Percentiles rank a stretch among this genome's conserved stretches.
Conservation (phyloP, 2,113 vertebrate genomes). For the Thymallus thymallus region DNA sequence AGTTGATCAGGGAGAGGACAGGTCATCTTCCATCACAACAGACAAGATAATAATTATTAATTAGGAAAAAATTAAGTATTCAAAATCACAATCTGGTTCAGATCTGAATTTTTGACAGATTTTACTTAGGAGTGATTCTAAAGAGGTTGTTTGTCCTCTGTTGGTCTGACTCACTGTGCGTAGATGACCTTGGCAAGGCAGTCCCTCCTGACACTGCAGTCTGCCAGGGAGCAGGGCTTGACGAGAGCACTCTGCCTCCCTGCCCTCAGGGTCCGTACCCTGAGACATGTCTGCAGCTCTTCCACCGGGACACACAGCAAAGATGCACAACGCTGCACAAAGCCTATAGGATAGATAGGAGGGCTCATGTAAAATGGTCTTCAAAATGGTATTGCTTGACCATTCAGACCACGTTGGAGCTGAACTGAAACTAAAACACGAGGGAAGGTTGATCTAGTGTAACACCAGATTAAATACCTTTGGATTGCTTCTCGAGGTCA, state of each 20-base stretch:
- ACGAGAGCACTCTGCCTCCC: constrained; percentile 84
- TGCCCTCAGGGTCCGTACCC: constrained; percentile 82
- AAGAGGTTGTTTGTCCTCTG: no score
- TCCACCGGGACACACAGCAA: constrained; percentile 76
- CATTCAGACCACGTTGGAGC: neutral
- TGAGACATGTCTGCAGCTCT: constrained; percentile 75
- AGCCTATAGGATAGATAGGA: constrained; percentile 65
- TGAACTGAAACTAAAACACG: neutral
- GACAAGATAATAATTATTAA: neutral
- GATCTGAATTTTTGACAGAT: neutral
- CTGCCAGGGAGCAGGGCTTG: constrained; percentile 84
- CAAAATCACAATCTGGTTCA: neutral
- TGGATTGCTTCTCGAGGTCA: constrained; percentile 68
- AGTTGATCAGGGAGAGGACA: neutral
- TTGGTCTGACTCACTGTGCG: constrained; percentile 73
- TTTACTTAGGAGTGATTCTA: no score
- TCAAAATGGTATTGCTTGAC: neutral
- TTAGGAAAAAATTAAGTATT: no score
- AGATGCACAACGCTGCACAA: constrained; percentile 69
- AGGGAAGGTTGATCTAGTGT: neutral
- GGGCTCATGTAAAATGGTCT: neutral
- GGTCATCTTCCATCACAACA: neutral
- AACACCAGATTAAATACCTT: constrained; percentile 71
- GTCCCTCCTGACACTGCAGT: constrained; percentile 87
- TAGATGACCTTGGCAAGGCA: constrained; percentile 93